These are phyloP conservation scores for Scophthalmus maximus DNA, from an alignment of 2,113 vertebrate genomes.

Conservation along the genomic window DNA sequence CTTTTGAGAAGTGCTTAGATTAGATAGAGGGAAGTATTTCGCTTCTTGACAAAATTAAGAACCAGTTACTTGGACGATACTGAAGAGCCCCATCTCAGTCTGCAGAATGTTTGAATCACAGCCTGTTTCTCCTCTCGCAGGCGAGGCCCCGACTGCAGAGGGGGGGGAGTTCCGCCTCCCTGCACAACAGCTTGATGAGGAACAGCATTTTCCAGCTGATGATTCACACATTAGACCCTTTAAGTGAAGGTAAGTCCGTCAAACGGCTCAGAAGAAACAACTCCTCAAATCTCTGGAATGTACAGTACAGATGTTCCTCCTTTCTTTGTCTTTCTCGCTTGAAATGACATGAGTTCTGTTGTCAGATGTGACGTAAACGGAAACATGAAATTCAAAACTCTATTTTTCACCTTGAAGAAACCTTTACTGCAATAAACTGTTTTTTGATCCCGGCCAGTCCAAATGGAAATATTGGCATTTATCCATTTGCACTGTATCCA, in stretches of 20 bases:
- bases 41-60: conserved; percentile 11
- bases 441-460: background rate
- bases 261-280: background rate
- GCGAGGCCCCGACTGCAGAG: conserved; percentile 92
- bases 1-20: conserved; percentile 19
- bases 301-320: background rate
- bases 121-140: conserved; percentile 74
- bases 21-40: conserved; percentile 18
- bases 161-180: conserved; percentile 95
- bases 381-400: too few relatives aligned
- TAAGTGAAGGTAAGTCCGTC: conserved; percentile 83
- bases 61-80: conserved; percentile 12
- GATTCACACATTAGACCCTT: conserved; percentile 97
- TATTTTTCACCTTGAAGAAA: background rate
- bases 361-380: background rate
- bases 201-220: conserved; percentile 99
- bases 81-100: background rate
- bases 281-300: background rate
- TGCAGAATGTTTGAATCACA: conserved; percentile 49
- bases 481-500: background rate
- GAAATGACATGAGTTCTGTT: conserved; percentile 5
- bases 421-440: background rate
- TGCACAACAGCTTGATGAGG: conserved; percentile 98
- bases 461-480: conserved; percentile 9
- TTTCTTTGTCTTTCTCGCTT: conserved; percentile 21